These are phyloP conservation scores for Thymelicus lineola DNA, from an alignment of 2,888 invertebrate genomes.

Conservation along the genomic window DNA sequence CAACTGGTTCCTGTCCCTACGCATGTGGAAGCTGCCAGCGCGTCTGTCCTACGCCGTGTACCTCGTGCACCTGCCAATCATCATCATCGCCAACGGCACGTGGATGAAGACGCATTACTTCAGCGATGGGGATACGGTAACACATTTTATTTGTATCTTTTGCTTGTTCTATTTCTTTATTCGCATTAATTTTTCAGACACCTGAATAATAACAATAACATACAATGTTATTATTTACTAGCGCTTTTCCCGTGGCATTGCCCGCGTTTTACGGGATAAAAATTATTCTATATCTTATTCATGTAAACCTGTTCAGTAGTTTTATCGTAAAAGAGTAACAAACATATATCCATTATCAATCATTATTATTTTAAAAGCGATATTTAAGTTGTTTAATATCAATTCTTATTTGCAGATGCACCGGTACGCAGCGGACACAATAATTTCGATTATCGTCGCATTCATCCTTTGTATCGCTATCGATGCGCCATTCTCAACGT, in stretches of 20 bases:
- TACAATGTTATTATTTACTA: no score
- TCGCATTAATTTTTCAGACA: no score
- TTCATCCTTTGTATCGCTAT: slow-evolving; percentile 61
- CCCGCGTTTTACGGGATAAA: no score
- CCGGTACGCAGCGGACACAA: slow-evolving; percentile 56
- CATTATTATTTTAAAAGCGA: no score
- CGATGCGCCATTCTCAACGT: slow-evolving; percentile 66
- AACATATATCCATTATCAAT: no score
- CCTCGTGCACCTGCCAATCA: slow-evolving; percentile 75
- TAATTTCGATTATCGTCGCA: slow-evolving; percentile 54
- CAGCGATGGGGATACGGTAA: slow-evolving; percentile 55
- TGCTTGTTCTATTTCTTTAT: background rate
- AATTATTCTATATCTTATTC: no score
- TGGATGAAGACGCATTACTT: slow-evolving; percentile 61
- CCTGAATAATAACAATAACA: no score
- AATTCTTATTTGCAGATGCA: slow-evolving; percentile 54
- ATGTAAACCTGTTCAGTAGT: no score
- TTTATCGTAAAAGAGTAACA: no score
- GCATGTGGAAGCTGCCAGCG: slow-evolving; percentile 79
- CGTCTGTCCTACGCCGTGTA: slow-evolving; percentile 84
- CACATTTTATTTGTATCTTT: slow-evolving; percentile 1
- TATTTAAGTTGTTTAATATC: no score
- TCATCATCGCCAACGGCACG: slow-evolving; percentile 58
- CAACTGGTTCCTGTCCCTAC: slow-evolving; percentile 79
- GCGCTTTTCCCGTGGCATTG: no score